phyloP scores from a whole-genome alignment of 2,797 vertebrate genomes.

The Atherinosoma microstoma region DNA sequence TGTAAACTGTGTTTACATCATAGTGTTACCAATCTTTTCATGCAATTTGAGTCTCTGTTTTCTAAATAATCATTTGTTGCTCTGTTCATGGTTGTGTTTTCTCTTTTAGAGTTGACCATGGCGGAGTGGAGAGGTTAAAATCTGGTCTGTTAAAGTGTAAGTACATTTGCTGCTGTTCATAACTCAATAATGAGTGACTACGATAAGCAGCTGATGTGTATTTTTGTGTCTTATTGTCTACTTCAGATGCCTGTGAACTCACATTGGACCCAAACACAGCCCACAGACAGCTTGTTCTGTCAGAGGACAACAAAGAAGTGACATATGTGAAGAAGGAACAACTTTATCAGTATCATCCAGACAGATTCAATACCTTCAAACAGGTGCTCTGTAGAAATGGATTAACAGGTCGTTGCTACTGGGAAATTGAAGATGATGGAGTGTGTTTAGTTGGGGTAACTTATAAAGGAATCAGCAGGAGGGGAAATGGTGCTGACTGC shows the following conservation, averaged over 20 bases:
- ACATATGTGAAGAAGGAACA: rapidly evolving
- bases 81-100: neutral
- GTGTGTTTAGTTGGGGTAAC: rapidly evolving
- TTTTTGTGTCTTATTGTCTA: neutral
- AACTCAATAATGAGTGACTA: neutral
- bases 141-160: neutral
- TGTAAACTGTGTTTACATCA: neutral
- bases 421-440: neutral
- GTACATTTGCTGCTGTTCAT: neutral
- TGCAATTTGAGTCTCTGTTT: too few relatives aligned
- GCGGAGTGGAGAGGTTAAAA: neutral
- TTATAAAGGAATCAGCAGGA: conserved; percentile 18
- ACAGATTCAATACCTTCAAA: conserved; percentile 1
- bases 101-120: neutral
- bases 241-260: neutral
- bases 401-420: conserved; percentile 29
- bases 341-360: conserved; percentile 1
- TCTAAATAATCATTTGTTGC: too few relatives aligned
- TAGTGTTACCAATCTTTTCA: too few relatives aligned
- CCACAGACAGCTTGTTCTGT: neutral
- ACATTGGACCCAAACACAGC: conserved; percentile 12
- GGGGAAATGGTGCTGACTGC: neutral
- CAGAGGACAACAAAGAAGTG: conserved; percentile 4
- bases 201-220: neutral
- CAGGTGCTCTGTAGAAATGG: conserved; percentile 22